A percentile compares a stretch with the other conserved stretches of the same genome.
These are phyloP conservation scores for Dryas iulia DNA, from an alignment of 1,140 invertebrate species.

Conservation along the genomic window DNA sequence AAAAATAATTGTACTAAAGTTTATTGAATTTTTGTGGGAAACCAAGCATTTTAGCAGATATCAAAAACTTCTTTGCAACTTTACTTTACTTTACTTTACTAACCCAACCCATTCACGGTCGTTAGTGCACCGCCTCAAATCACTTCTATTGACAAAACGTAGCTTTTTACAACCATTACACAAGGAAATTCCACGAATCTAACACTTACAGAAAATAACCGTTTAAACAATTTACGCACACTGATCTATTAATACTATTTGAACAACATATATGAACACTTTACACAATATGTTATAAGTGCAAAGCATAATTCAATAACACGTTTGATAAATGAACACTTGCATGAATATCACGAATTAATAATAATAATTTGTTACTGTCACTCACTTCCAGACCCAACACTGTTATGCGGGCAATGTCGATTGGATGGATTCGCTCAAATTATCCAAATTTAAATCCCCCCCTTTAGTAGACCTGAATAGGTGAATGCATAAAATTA, in stretches of 20 bases:
- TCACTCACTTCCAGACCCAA: constrained; percentile 24
- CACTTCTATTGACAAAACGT: constrained; percentile 62
- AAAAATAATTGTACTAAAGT: not conserved
- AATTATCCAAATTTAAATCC: constrained; percentile 17
- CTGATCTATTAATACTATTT: constrained; percentile 17
- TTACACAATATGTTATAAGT: constrained; percentile 41
- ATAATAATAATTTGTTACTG: constrained; percentile 22
- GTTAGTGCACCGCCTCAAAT: constrained; percentile 70
- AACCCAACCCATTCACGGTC: constrained; percentile 69
- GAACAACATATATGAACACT: constrained; percentile 29
- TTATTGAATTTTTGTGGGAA: not conserved
- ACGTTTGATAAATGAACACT: constrained; percentile 56
- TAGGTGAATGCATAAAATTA: constrained; percentile 52
- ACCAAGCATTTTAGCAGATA: constrained; percentile 52
- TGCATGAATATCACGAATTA: constrained; percentile 61
- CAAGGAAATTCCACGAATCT: constrained; percentile 77
- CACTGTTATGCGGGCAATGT: constrained; percentile 22
- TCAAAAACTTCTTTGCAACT: constrained; percentile 64
- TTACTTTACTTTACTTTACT: constrained; percentile 57
- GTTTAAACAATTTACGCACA: constrained; percentile 20
- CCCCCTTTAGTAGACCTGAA: constrained; percentile 26
- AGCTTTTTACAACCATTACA: constrained; percentile 62
- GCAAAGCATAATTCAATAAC: constrained; percentile 50
- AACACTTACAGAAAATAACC: constrained; percentile 40
- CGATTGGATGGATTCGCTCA: constrained; percentile 19